phyloP scores from a whole-genome alignment of 2,113 vertebrate genomes.

The Trachemys scripta region DNA sequence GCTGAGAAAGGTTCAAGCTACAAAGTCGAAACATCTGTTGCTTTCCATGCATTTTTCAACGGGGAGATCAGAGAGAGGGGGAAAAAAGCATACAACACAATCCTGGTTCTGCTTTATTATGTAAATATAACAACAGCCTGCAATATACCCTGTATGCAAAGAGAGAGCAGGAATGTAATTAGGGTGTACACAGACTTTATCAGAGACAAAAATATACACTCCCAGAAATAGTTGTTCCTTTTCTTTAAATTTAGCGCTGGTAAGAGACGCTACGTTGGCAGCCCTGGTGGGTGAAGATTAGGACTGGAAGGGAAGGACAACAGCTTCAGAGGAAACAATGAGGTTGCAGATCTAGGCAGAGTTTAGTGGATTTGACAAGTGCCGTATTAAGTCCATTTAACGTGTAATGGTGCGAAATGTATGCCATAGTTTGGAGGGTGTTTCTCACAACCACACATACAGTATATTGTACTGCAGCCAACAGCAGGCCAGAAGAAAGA shows the following conservation, averaged over 20 bases:
- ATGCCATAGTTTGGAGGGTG: background rate
- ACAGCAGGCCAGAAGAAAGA: background rate
- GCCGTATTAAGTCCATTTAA: background rate
- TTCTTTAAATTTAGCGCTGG: slow-evolving; percentile 56
- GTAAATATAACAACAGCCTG: slow-evolving; percentile 74
- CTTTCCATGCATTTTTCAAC: slow-evolving; percentile 79
- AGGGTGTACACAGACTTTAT: slow-evolving; percentile 46
- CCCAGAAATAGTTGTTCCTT: slow-evolving; percentile 28
- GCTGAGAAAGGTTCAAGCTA: slow-evolving; percentile 76
- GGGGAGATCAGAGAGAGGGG: slow-evolving; percentile 69
- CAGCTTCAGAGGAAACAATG: slow-evolving; percentile 38
- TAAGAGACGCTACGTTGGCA: slow-evolving; percentile 51
- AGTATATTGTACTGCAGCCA: background rate
- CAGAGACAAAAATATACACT: slow-evolving; percentile 50
- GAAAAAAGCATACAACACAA: slow-evolving; percentile 76
- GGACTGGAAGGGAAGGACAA: slow-evolving; percentile 45
- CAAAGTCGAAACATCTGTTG: slow-evolving; percentile 80
- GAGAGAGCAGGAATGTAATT: slow-evolving; percentile 21
- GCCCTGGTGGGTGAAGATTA: slow-evolving; percentile 41
- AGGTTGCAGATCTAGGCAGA: background rate
- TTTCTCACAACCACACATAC: background rate
- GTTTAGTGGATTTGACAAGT: background rate
- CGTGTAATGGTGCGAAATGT: background rate
- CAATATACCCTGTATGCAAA: slow-evolving; percentile 40
- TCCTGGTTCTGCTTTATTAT: slow-evolving; percentile 74